A percentile compares a stretch with the other conserved stretches of the same genome.
Evolutionary conservation across 2,113 vertebrate genomes (phyloP).

Genomic region (Parotia lawesii): DNA sequence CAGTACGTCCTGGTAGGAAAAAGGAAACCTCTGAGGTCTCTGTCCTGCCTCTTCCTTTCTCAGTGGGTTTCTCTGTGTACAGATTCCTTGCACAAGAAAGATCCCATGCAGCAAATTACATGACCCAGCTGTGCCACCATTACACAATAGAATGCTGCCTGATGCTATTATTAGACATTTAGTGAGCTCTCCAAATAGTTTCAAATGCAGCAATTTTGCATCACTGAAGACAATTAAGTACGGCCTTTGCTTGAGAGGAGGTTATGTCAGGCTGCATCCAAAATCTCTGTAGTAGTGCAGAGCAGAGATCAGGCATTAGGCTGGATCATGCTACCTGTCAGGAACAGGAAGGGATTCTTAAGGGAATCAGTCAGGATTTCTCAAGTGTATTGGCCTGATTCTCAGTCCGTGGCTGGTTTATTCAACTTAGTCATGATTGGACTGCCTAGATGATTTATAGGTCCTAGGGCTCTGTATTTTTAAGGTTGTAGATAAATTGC

Average conservation of each 20-base stretch:
- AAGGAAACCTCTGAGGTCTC: not conserved
- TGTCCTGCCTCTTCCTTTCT: not conserved
- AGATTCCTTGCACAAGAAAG: not conserved
- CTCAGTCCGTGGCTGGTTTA: not conserved
- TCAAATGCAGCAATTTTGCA: not conserved
- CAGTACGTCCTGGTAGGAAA: not conserved
- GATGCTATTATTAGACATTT: not conserved
- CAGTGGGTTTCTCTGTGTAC: not conserved
- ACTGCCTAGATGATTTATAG: not conserved
- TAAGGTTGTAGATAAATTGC: not conserved
- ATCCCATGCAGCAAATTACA: not conserved
- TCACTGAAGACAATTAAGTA: not conserved
- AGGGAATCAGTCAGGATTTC: not conserved
- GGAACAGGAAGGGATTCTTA: not conserved
- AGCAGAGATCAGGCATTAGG: not conserved
- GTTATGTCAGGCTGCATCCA: not conserved
- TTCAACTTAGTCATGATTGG: not conserved
- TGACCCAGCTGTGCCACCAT: constrained; percentile 4
- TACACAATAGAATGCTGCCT: not conserved
- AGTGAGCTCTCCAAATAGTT: constrained; percentile 1
- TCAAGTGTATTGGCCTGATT: not conserved
- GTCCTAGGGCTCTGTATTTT: not conserved
- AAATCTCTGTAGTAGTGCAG: not conserved
- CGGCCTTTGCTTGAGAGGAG: not conserved
- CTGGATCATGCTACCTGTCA: not conserved